Evolutionary conservation across 2,888 invertebrate species (phyloP).

Genomic region (Cataglyphis livida): DNA sequence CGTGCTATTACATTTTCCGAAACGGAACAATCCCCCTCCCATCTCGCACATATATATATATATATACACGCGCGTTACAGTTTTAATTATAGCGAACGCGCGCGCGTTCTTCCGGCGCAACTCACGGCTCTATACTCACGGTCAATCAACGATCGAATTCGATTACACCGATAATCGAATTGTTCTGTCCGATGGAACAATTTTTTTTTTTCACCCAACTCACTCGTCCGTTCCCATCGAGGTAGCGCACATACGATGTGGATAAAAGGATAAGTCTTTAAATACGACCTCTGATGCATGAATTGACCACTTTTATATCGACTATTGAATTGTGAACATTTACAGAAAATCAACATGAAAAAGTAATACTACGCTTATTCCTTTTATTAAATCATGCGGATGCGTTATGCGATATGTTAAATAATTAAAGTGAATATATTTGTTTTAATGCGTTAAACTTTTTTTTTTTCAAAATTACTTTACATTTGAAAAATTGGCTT

Average conservation of each 20-base stretch:
- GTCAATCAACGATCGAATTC: constrained; percentile 53
- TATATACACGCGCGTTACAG: constrained; percentile 20
- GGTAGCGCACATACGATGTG: constrained; percentile 13
- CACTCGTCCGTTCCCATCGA: constrained; percentile 16
- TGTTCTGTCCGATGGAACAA: constrained; percentile 50
- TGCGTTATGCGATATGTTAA: background rate
- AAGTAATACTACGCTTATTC: background rate
- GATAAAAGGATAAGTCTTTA: constrained; percentile 21
- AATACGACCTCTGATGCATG: constrained; percentile 6
- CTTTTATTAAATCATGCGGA: background rate
- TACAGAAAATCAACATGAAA: background rate
- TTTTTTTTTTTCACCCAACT: constrained; percentile 30
- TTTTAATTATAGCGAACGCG: constrained; percentile 52
- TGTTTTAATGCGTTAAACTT: background rate
- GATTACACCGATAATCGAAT: constrained; percentile 50
- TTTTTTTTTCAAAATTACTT: background rate
- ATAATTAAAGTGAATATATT: background rate
- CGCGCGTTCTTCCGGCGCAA: constrained; percentile 47
- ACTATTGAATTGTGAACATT: background rate
- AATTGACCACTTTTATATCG: constrained; percentile 14
- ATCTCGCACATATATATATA: background rate
- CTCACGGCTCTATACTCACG: constrained; percentile 47
- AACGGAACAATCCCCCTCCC: constrained; percentile 27
- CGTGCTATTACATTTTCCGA: constrained; percentile 36
- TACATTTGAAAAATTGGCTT: background rate